These are phyloP conservation scores for Sylvicola cinctus DNA, from an alignment of 2,888 invertebrate species.

Conservation along the genomic window DNA sequence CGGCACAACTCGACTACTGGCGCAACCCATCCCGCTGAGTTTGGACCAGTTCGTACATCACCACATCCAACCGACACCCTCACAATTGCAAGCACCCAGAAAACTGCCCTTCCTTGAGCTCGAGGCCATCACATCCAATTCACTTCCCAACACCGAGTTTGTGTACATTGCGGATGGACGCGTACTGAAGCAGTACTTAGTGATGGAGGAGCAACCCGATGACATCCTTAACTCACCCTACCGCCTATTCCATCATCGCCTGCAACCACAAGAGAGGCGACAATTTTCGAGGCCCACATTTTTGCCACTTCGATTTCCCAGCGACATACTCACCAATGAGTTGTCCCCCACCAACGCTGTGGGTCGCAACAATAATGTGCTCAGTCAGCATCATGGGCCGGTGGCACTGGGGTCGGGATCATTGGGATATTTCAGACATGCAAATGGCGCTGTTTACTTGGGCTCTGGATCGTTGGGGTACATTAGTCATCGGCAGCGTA, in stretches of 20 bases:
- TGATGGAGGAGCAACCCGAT: conserved; percentile 21
- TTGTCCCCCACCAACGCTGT: too few relatives aligned
- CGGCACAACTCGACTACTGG: too few relatives aligned
- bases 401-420: conserved; percentile 24
- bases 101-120: too few relatives aligned
- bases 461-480: conserved; percentile 26
- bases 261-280: conserved; percentile 8
- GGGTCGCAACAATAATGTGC: too few relatives aligned
- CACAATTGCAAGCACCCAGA: not conserved
- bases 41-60: too few relatives aligned
- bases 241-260: not conserved
- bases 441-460: conserved; percentile 22
- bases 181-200: conserved; percentile 23
- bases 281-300: conserved; percentile 5
- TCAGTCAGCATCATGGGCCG: conserved; percentile 9
- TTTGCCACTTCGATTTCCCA: not conserved
- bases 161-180: conserved; percentile 19
- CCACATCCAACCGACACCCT: too few relatives aligned
- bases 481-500: conserved; percentile 17
- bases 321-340: too few relatives aligned
- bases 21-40: too few relatives aligned
- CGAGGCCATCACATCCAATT: not conserved
- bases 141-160: conserved; percentile 7
- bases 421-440: conserved; percentile 20
- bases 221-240: conserved; percentile 10